Conservation (phyloP, 2,888 invertebrate species). For the Clunio marinus region DNA sequence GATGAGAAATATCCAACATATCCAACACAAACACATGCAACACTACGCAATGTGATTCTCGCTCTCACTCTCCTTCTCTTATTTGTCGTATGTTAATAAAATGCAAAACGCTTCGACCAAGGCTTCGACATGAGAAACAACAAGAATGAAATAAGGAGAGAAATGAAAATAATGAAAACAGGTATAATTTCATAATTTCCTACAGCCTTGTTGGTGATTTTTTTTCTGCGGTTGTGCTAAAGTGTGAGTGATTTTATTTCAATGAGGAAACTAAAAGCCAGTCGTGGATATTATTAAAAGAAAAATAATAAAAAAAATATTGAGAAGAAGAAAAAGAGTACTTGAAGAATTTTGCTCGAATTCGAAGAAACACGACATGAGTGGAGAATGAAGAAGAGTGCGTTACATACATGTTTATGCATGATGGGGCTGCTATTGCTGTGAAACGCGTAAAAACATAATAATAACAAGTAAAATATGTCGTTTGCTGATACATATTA, state of each 20-base stretch:
- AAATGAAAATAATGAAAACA: neutral
- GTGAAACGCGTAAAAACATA: constrained; percentile 11
- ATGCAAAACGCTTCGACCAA: neutral
- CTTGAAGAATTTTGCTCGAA: neutral
- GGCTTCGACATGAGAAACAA: neutral
- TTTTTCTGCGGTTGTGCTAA: neutral
- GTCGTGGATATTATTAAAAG: neutral
- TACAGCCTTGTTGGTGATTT: no score
- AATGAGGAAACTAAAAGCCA: neutral
- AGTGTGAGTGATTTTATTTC: constrained; percentile 19
- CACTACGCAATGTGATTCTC: neutral
- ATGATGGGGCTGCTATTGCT: neutral
- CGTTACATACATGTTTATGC: neutral
- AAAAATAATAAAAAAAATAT: neutral
- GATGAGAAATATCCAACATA: neutral
- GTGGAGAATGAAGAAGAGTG: neutral
- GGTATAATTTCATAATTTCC: neutral
- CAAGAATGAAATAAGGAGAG: neutral
- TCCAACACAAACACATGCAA: neutral
- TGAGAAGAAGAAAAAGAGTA: neutral
- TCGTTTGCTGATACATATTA: constrained; percentile 13
- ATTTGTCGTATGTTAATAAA: no score
- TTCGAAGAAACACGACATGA: constrained; percentile 10
- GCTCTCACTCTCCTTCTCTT: neutral
- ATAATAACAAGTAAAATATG: constrained; percentile 35